Conservation (phyloP, 1,140 invertebrate species). For the Potamilus streckersoni region DNA sequence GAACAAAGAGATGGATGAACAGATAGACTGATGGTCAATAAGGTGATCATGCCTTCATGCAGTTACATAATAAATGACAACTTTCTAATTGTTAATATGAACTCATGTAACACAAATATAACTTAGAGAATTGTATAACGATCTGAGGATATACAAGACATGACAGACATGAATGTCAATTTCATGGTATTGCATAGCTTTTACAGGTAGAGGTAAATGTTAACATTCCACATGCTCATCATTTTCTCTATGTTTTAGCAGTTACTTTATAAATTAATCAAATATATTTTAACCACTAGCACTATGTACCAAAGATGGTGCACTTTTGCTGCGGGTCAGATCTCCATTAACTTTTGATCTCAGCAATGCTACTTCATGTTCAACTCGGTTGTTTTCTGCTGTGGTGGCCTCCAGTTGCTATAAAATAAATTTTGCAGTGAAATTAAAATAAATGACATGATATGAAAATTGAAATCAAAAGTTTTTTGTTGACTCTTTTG, state of each 20-base stretch:
- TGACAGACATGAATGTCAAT: too few species aligned
- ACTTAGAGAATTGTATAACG: too few species aligned
- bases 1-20: too few species aligned
- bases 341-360: slow-evolving; percentile 85
- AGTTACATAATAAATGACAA: too few species aligned
- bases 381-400: slow-evolving; percentile 86
- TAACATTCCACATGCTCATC: not conserved
- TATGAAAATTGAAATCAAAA: too few species aligned
- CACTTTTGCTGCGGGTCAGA: slow-evolving; percentile 62
- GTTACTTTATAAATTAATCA: not conserved
- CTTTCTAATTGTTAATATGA: too few species aligned
- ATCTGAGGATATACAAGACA: not conserved
- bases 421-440: slow-evolving; percentile 29
- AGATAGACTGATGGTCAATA: too few species aligned
- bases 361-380: slow-evolving; percentile 86
- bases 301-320: slow-evolving; percentile 56
- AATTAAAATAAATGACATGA: too few species aligned
- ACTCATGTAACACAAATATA: too few species aligned
- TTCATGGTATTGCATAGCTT: not conserved
- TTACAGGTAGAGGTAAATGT: not conserved
- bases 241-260: not conserved
- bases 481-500: too few species aligned
- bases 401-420: slow-evolving; percentile 92
- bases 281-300: not conserved
- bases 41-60: too few species aligned